These are phyloP conservation scores for Chorisops tibialis DNA, from an alignment of 2,888 invertebrate genomes.

Conservation along the genomic window DNA sequence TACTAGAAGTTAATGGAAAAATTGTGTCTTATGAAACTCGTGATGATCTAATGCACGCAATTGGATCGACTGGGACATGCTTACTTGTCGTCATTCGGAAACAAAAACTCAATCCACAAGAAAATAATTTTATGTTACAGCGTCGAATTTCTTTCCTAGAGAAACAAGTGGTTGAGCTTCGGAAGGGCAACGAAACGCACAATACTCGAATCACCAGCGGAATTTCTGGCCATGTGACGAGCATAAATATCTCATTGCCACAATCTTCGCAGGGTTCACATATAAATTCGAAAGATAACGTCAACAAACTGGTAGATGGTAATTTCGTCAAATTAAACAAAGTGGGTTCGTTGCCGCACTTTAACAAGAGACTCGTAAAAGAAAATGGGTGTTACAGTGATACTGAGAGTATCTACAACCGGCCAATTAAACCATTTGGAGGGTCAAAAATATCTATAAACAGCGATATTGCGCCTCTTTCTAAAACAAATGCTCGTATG, in stretches of 20 bases:
- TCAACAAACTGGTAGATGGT: conserved; percentile 53
- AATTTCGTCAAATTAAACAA: conserved; percentile 49
- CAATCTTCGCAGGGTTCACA: conserved; percentile 67
- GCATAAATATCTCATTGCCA: conserved; percentile 66
- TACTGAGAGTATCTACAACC: conserved; percentile 33
- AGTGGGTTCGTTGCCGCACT: conserved; percentile 37
- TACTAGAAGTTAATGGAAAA: conserved; percentile 80
- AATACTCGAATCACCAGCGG: not conserved
- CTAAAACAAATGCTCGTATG: too few species aligned
- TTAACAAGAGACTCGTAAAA: conserved; percentile 50
- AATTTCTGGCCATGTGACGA: conserved; percentile 58
- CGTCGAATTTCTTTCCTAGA: conserved; percentile 87
- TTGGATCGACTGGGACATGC: conserved; percentile 52
- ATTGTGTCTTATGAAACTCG: conserved; percentile 65
- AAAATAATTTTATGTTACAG: conserved; percentile 79
- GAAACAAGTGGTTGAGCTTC: conserved; percentile 72
- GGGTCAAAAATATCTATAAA: conserved; percentile 52
- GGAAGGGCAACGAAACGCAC: conserved; percentile 46
- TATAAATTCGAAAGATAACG: conserved; percentile 62
- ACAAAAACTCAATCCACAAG: conserved; percentile 54
- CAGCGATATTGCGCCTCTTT: conserved; percentile 43
- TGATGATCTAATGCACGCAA: conserved; percentile 68
- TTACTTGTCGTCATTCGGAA: conserved; percentile 49
- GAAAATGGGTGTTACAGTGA: conserved; percentile 42
- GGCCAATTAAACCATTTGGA: conserved; percentile 45